A percentile compares a stretch with the other conserved stretches of the same genome.
phyloP scores from a whole-genome alignment of 2,888 invertebrate genomes.

The Macaria notata region DNA sequence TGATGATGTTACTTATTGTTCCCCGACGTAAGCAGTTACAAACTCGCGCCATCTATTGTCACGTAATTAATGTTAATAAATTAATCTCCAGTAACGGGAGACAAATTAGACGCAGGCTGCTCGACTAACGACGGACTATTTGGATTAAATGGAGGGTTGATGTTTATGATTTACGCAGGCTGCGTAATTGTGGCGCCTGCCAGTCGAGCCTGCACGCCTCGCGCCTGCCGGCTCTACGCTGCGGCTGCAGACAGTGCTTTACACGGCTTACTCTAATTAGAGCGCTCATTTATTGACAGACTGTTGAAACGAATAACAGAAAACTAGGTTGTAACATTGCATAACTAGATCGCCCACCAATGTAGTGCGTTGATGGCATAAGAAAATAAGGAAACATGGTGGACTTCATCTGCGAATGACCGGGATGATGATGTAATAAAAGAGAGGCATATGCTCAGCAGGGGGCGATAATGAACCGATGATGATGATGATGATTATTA shows the following conservation, averaged over 20 bases:
- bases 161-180: conserved; percentile 81
- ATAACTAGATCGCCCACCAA: no score
- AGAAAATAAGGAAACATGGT: no score
- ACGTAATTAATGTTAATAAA: conserved; percentile 80
- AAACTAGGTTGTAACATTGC: no score
- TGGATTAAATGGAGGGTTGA: conserved; percentile 81
- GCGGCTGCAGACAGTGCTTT: conserved; percentile 10
- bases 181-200: conserved; percentile 78
- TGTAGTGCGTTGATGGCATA: no score
- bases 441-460: no score
- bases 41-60: conserved; percentile 61
- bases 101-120: conserved; percentile 81
- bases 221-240: conserved; percentile 8
- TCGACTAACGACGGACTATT: conserved; percentile 81
- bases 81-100: conserved; percentile 79
- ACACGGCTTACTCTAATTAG: conserved; percentile 4
- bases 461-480: no score
- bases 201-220: conserved; percentile 56
- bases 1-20: no score
- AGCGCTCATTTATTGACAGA: background rate
- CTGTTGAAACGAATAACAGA: no score
- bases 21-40: conserved; percentile 6
- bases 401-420: no score
- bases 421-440: no score
- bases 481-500: no score